Evolutionary conservation across 92 coral and sea anemone species (phyloP), one percentile per base, ranked within the genome.

Genomic region (Zoanthus solanderi): DNA sequence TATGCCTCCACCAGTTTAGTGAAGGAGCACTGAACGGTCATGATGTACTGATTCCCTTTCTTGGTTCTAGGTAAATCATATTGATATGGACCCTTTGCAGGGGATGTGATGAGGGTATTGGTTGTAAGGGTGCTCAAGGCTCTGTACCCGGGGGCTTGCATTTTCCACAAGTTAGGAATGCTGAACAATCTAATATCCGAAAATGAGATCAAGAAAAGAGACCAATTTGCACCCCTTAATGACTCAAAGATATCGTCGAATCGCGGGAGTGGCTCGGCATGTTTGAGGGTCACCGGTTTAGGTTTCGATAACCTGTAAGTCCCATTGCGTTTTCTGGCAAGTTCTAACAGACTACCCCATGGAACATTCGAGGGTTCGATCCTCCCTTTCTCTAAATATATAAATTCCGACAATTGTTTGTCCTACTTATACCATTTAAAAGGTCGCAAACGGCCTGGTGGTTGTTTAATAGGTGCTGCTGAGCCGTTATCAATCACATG

Each of bases 381-480:
- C 46, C 65, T 28, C 0, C 61, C 76, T 54, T 84, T 28, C 53
- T 84, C 23, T 23, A 23, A 23, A 23, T 23, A 23, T 23, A 23
- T 23, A 23, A 23, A 23, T 23, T 23, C 23, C 23, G 23, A 23
- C 89, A 17, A 60, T 5, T 12, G 23, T 17, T 60, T 78, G 81
- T 74, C 23, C 72, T 60, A 57, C 54, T 11, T 47, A 31, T 88
- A 81, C 3, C 54, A 56, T 48, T 84, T 50, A 56, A 84, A 84
- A 31, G 84, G 89, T 47, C 88, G 78, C 5, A 88, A 76, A 32
- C 87, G 47, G 4, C 79, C 46, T 78, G 90, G 87, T 12, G 61
- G 77, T 77, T 89, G 89, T 32, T 90, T 80, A 74, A 90, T 67
- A 8, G 91, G 93, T 54, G 52, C 53, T 65, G 91, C 88, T 16